These are phyloP conservation scores for Dynastes grantii DNA, from an alignment of 2,888 invertebrate species.

Conservation along the genomic window DNA sequence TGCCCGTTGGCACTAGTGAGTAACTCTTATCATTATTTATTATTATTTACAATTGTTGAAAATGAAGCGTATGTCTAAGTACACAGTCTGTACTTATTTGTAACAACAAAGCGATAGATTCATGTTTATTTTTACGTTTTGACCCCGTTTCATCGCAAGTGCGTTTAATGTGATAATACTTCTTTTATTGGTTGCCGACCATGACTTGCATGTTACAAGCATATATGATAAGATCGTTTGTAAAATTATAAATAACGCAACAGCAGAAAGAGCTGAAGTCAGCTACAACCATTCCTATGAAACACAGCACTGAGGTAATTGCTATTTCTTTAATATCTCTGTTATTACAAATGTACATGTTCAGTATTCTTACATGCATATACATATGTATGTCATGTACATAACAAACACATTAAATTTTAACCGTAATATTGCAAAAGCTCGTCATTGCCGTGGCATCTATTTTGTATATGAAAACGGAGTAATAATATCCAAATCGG, in stretches of 20 bases:
- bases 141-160: background rate
- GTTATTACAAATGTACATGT: background rate
- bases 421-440: background rate
- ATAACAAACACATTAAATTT: background rate
- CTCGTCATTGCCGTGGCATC: background rate
- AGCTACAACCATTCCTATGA: background rate
- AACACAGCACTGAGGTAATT: background rate
- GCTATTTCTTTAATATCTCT: background rate
- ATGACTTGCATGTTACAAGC: background rate
- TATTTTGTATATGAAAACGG: background rate
- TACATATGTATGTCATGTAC: background rate
- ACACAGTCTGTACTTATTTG: background rate
- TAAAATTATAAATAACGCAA: conserved; percentile 3
- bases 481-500: background rate
- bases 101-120: background rate
- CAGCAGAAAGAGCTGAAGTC: background rate
- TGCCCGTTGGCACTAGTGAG: no score
- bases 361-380: background rate
- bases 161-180: background rate
- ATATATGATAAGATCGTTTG: background rate
- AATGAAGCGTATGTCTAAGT: no score
- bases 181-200: conserved; percentile 1
- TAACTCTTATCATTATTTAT: no score
- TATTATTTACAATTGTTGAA: no score
- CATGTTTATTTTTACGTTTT: conserved; percentile 14